A percentile compares a stretch with the other conserved stretches of the same genome.
These are phyloP conservation scores for Hippocampus guttulatus DNA, from an alignment of 2,113 vertebrate genomes.

Conservation along the genomic window DNA sequence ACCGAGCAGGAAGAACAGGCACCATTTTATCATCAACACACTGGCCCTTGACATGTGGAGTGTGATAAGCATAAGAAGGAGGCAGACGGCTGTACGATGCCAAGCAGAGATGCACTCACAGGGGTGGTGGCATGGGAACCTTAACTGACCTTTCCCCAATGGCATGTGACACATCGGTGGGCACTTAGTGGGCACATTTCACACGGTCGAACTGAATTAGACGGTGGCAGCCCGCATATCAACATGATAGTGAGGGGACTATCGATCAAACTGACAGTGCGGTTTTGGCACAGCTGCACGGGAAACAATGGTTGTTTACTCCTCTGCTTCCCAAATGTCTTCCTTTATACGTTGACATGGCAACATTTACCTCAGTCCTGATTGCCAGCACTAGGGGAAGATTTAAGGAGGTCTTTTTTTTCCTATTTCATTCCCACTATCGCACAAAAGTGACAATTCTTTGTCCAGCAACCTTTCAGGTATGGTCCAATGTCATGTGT, in stretches of 20 bases:
- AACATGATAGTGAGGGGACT: conserved; percentile 31
- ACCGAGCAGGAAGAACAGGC: conserved; percentile 56
- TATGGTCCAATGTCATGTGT: neutral
- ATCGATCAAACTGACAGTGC: conserved; percentile 48
- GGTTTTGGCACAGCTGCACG: conserved; percentile 47
- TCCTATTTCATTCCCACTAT: too few relatives aligned
- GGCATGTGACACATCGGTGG: conserved; percentile 19
- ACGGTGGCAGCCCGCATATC: conserved; percentile 10
- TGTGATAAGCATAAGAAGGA: conserved; percentile 58
- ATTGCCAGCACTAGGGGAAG: conserved; percentile 4
- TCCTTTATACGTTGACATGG: conserved; percentile 44
- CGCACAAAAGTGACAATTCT: too few relatives aligned
- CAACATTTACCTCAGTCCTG: conserved; percentile 43
- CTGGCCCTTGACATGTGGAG: conserved; percentile 43
- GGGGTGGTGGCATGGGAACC: conserved; percentile 32
- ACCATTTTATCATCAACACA: conserved; percentile 51
- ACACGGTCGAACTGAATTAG: conserved; percentile 9
- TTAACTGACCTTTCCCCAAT: conserved; percentile 13
- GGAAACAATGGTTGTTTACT: conserved; percentile 71
- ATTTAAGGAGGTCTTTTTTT: too few relatives aligned
- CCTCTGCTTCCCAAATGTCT: conserved; percentile 62
- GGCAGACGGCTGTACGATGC: conserved; percentile 25
- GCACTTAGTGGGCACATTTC: conserved; percentile 16
- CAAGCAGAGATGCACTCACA: conserved; percentile 40
- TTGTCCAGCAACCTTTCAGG: neutral